A percentile compares a stretch with the other conserved stretches of the same genome.
These are phyloP conservation scores for Elmis aenea DNA, from an alignment of 2,888 invertebrate species.

Conservation along the genomic window DNA sequence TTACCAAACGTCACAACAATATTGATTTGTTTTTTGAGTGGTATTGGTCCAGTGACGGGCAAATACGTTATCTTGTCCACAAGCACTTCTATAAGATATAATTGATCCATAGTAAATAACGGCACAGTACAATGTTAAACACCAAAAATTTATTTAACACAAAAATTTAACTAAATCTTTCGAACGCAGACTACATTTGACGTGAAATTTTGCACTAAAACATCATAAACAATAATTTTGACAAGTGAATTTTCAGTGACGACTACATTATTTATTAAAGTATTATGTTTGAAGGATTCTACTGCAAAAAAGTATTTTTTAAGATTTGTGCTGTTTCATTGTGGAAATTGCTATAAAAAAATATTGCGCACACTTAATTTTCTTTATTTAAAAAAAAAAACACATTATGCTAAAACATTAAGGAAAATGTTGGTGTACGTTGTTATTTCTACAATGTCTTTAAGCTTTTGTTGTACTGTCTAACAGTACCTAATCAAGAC, in stretches of 20 bases:
- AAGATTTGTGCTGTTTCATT: no score
- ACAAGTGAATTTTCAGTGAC: constrained; percentile 10
- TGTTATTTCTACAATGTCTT: no score
- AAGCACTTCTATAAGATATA: constrained; percentile 55
- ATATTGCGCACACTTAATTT: no score
- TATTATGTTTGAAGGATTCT: not conserved
- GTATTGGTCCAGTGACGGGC: constrained; percentile 37
- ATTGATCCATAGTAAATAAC: constrained; percentile 45
- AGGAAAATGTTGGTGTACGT: no score
- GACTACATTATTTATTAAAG: not conserved
- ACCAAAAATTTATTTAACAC: constrained; percentile 5
- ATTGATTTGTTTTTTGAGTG: constrained; percentile 46
- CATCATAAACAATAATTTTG: no score
- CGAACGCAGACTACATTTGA: constrained; percentile 9
- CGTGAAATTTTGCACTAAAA: constrained; percentile 11
- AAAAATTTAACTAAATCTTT: constrained; percentile 12
- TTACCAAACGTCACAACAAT: constrained; percentile 51
- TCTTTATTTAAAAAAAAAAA: no score
- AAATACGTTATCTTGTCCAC: constrained; percentile 51
- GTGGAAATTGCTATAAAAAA: no score
- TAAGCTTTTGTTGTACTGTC: no score
- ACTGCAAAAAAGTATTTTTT: not conserved
- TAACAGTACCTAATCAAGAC: no score
- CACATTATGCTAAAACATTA: no score
- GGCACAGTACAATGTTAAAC: not conserved